A percentile compares a stretch with the other conserved stretches of the same genome.
Evolutionary conservation across 2,113 vertebrate species (phyloP).

Genomic region (Gobio gobio): DNA sequence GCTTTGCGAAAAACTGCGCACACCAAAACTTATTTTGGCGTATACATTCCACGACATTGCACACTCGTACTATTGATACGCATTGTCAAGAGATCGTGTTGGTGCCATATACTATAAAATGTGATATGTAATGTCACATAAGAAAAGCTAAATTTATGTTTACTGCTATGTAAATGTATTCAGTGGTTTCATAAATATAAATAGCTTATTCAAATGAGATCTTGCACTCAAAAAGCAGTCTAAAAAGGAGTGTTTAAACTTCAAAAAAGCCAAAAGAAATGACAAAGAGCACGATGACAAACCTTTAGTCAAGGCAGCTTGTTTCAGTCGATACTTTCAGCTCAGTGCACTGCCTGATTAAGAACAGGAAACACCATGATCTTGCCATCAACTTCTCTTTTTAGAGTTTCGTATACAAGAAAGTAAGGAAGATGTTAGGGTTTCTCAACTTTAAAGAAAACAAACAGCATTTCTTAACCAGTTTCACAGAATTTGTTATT

Average conservation of each 20-base stretch:
- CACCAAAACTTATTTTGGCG: no score
- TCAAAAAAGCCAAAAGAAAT: background rate
- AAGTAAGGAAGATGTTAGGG: background rate
- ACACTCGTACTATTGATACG: no score
- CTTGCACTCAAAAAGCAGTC: background rate
- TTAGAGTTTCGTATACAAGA: constrained; percentile 25
- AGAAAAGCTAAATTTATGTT: background rate
- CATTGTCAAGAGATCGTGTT: no score
- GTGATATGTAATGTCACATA: background rate
- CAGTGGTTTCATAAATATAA: background rate
- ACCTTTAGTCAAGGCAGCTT: background rate
- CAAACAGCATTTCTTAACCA: background rate
- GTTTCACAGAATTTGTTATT: background rate
- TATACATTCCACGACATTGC: no score
- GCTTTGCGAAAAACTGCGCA: no score
- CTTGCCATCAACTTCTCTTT: constrained; percentile 39
- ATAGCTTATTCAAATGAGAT: background rate
- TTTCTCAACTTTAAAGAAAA: background rate
- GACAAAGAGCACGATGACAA: background rate
- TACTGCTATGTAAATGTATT: no score
- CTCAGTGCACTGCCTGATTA: background rate
- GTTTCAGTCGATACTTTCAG: background rate
- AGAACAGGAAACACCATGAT: constrained; percentile 43
- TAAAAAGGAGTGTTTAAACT: background rate
- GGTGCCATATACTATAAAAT: no score